Percentiles rank a stretch among this genome's conserved stretches.
Conservation (phyloP, 2,888 invertebrate species). For the Noctua janthina region DNA sequence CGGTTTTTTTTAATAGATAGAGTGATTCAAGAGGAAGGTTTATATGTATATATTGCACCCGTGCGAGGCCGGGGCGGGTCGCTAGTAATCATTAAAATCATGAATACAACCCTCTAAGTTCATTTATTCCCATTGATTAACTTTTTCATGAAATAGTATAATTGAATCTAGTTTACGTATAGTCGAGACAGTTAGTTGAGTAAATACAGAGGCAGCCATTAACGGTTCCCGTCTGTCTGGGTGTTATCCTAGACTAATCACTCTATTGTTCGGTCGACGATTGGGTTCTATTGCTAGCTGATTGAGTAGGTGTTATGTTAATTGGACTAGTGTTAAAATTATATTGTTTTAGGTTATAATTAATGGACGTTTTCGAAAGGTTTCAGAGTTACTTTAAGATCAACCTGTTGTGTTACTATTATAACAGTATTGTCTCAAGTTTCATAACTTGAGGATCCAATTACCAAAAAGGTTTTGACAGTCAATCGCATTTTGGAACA, state of each 20-base stretch:
- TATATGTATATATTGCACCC: too few relatives aligned
- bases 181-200: background rate
- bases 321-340: background rate
- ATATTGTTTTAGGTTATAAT: too few relatives aligned
- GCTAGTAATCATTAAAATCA: too few relatives aligned
- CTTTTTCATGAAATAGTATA: too few relatives aligned
- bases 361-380: background rate
- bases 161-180: slow-evolving; percentile 22
- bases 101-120: too few relatives aligned
- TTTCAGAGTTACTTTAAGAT: background rate
- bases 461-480: background rate
- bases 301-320: slow-evolving; percentile 14
- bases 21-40: too few relatives aligned
- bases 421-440: background rate
- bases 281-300: background rate
- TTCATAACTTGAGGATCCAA: background rate
- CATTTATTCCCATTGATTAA: too few relatives aligned
- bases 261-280: slow-evolving; percentile 19
- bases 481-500: background rate
- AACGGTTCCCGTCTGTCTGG: slow-evolving; percentile 1
- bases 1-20: too few relatives aligned
- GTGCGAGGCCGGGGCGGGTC: too few relatives aligned
- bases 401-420: too few relatives aligned
- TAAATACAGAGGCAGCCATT: slow-evolving; percentile 17
- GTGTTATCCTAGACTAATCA: slow-evolving; percentile 15